Conservation (phyloP, 2,888 invertebrate species). For the Hylaea fasciaria region DNA sequence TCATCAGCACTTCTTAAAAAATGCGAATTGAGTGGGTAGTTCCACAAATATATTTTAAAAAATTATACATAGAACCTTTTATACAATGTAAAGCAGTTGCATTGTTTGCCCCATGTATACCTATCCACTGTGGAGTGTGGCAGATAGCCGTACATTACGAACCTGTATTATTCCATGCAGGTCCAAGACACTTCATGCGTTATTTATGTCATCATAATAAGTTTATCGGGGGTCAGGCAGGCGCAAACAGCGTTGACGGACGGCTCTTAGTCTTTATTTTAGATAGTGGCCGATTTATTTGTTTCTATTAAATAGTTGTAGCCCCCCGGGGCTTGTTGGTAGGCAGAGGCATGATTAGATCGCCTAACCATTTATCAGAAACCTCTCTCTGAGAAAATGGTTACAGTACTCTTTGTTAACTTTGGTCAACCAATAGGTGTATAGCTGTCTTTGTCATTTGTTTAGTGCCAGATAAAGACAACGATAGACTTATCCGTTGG, state of each 20-base stretch:
- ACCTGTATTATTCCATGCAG: conserved; percentile 76
- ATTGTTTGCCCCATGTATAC: conserved; percentile 41
- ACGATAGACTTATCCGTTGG: no score
- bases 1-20: no score
- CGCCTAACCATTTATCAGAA: background rate
- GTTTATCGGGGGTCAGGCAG: conserved; percentile 76
- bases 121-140: conserved; percentile 33
- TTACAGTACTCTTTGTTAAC: no score
- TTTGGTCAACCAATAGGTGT: no score
- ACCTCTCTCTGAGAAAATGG: background rate
- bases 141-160: conserved; percentile 40
- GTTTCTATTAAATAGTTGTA: conserved; percentile 46
- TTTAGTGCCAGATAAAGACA: no score
- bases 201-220: conserved; percentile 81
- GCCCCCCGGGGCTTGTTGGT: conserved; percentile 58
- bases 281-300: conserved; percentile 47
- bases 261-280: conserved; percentile 49
- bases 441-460: no score
- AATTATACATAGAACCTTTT: no score
- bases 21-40: no score
- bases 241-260: conserved; percentile 68
- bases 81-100: conserved; percentile 2
- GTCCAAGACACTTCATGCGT: conserved; percentile 47
- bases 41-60: no score
- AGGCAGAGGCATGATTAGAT: conserved; percentile 4